Evolutionary conservation across 2,888 invertebrate genomes (phyloP), one percentile per base, ranked within the genome.

Genomic region (Spicauda simplicius): DNA sequence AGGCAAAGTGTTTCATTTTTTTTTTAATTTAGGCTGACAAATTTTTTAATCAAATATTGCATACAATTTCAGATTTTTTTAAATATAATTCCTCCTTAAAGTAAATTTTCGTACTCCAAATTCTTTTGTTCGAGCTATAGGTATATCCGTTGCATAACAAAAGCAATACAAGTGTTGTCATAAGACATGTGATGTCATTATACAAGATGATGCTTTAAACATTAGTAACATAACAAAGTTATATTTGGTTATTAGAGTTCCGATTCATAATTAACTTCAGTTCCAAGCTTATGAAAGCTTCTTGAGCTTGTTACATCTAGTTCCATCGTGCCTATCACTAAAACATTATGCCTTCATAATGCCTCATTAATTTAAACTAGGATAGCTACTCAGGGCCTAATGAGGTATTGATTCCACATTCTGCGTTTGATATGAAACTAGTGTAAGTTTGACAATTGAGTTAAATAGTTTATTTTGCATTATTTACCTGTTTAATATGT

Each of bases 221-320:
- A n/a, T n/a, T n/a, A n/a, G n/a, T n/a, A n/a, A 25, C 25, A 2
- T 5, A 4, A 25, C 25, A 25, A 25, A 25, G 25, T 16, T 8
- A 48, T 1, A 48, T 3, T 48, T 16, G n/a, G 48, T 48, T 48
- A 48, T 48, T 48, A 48, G 16, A 48, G 16, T 16, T 16, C 16
- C 4, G 48, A 16, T 48, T 16, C 70, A 75, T 77, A 77, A 77
- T 76, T 76, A 76, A 74, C 73, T 71, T 62, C 25, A 71, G 81
- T 79, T 75, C 72, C 74, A 74, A 79, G 71, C 80, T 79, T 83
- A 86, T 87, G 84, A 84, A 84, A 74, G 74, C 80, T 77, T 76
- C 79, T 79, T 79, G 82, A 80, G 77, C 80, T 80, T 82, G 82
- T 83, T 84, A 85, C 74, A 77, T 72, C 73, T 71, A 77, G 80